Base-by-base conservation (phyloP, 2,888 invertebrate genomes). In the Eustalomyia histrio region DNA sequence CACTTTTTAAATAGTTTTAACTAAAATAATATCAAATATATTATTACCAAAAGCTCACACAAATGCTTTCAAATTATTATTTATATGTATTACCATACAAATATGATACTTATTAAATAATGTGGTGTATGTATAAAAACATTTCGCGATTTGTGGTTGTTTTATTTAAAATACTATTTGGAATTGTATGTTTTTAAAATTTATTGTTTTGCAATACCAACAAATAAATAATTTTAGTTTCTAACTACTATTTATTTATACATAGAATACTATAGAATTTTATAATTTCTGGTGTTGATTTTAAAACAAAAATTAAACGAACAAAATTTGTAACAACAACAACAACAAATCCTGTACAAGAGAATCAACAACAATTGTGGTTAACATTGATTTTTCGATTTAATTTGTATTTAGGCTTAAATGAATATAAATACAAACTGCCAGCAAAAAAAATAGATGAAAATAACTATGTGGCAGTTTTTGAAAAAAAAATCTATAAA, bases 301-400 rank as follows among this genome's bases (percentile, higher is more conserved):
- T 64, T 50, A 4, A 57, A 63, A 57, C 33, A 16, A 17, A 58
- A 69, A 50, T 6, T 24, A 58, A 53, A 60, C 58, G 47, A 47
- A 58, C 18, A 65, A 39, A 64, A 58, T 39, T 52, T 53, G 18
- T 33, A 21, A 29, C 7, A 29, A 29, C 3, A 21, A 29, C 7
- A 6, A 29, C 3, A 29, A 6, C 1, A 29, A 29, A 29, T 24
- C 2, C 55, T 8, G 21, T 39, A 43, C 63, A 57, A 33, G 53
- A 43, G 17, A n/a, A 55, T 69, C 69, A 73, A 69, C 63, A 76
- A 73, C 80, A 80, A 69, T 76, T 76, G 73, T 53, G 80, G 80
- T 73, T 80, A 74, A 61, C 76, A 80, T 80, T 80, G 76, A 80
- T 80, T 80, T 73, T 80, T 69, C 73, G 73, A 74, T 73, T 76